Base-by-base conservation (phyloP, 2,888 invertebrate species). In the Brenthis daphne region DNA sequence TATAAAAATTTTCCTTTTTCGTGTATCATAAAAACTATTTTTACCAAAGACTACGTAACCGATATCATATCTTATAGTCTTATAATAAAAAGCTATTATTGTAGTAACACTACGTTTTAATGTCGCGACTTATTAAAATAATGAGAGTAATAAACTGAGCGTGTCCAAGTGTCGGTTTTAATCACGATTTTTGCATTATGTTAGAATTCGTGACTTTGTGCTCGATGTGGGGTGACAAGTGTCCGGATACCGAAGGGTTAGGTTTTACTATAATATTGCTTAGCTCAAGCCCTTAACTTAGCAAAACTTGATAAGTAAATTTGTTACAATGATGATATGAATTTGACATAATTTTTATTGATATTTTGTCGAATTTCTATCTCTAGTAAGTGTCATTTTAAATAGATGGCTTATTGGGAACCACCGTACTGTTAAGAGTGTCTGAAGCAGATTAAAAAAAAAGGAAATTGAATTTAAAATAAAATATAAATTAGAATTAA, bases 111-210 rank as follows among this genome's bases (percentile, higher is more conserved):
- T 14, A 50, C 37, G 55, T 68, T 79, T 80, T 78, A 63, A 43
- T 24, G 63, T 54, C 74, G 77, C 72, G 68, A 75, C 77, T 80
- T 82, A 79, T 80, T 82, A 77, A 78, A 81, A 78, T 84, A 82
- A 83, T 82, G 77, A 76, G 71, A 67, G 75, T 80, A 77, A 80
- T 83, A 82, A 80, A 80, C 74, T 75, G 74, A 79, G 73, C 83
- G 79, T 83, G 81, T 82, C 73, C 70, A 2, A 70, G 43, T 55
- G 63, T 64, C 73, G 75, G 80, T 81, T 82, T 77, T 77, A 78
- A 83, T 83, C 87, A 87, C 87, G 87, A 86, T 73, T 80, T 77
- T 76, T 82, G 79, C 80, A 82, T 84, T 83, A 82, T 76, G 77
- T 77, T 58, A n/a, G 29, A 51, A 33, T 65, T 67, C 73, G 73